Base-by-base conservation (phyloP, 2,113 vertebrate species). In the Alces alces region DNA sequence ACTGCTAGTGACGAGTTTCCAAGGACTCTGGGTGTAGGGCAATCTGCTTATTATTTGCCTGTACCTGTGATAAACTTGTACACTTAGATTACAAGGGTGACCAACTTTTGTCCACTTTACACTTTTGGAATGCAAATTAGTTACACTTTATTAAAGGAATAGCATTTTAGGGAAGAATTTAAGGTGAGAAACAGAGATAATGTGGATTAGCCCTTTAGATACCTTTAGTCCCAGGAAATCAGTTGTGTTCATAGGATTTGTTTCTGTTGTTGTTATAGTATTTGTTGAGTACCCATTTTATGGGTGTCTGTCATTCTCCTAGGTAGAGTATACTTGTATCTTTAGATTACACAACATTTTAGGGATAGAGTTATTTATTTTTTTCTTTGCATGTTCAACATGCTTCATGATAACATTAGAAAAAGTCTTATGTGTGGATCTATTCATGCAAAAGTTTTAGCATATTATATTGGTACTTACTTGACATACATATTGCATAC, bases 41-140 rank as follows among this genome's bases (percentile, higher is more conserved):
- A 96, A 93, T 82, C 92, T 96, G 93, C 92, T 90, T 96, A 97
- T 97, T 98, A 97, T 98, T 98, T 98, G 96, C 94, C 88, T 96
- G 97, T 97, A 98, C 97, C 98, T 98, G 97, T 94, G 92, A 95
- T 95, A 70, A 94, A 94, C 86, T 66, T 55, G 58, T 30, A 89
- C 58, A 70, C 91, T 82, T 58, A 88, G 80, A 89, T 86, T 84
- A 58, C 47, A 55, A 92, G 91, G 86, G 61, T 80, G 76, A 73
- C 52, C 58, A 82, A 91, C 93, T 93, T 70, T 91, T 86, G 64
- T 76, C 50, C 70, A 86, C 15, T 17, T 58, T 39, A n/a, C 2
- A 19, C 86, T 85, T 95, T 95, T 95, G 89, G 88, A 96, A 97
- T 93, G 61, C 92, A 57, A 57, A 57, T 96, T 54, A 73, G 86